Percentiles rank a stretch among this genome's conserved stretches.
Conservation (phyloP, 1,140 invertebrate species). For the Halesus radiatus region DNA sequence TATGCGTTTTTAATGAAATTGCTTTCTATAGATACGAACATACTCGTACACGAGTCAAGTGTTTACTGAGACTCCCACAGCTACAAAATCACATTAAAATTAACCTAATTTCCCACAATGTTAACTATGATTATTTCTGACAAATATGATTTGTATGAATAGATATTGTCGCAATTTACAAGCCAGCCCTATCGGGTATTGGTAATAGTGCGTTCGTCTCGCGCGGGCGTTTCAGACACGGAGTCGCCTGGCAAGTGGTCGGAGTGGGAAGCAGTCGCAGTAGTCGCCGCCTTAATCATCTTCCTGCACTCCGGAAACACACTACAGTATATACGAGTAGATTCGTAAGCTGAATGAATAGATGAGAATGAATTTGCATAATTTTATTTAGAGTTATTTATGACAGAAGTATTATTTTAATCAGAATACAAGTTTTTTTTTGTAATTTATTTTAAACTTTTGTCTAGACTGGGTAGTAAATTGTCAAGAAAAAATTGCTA, state of each 20-base stretch:
- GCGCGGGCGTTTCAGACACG: constrained; percentile 18
- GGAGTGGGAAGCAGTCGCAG: constrained; percentile 4
- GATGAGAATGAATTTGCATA: constrained; percentile 2
- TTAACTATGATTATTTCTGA: too few species aligned
- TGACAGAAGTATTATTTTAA: background rate
- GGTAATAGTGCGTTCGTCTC: constrained; percentile 12
- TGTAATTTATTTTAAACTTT: too few species aligned
- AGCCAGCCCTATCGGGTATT: background rate
- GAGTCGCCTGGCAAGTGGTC: constrained; percentile 7
- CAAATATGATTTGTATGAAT: too few species aligned
- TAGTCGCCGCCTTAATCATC: constrained; percentile 10
- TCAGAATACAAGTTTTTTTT: background rate
- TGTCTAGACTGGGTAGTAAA: too few species aligned
- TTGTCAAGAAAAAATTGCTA: too few species aligned
- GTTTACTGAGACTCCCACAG: too few species aligned
- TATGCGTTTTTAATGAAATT: too few species aligned
- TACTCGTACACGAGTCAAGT: too few species aligned
- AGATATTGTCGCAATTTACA: too few species aligned
- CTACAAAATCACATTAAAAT: too few species aligned
- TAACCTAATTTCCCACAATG: too few species aligned
- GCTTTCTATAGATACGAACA: too few species aligned
- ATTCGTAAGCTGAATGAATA: constrained; percentile 1
- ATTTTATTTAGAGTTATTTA: background rate
- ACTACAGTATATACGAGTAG: background rate
- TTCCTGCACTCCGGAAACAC: background rate